phyloP scores from a whole-genome alignment of 2,113 vertebrate species.

The Alectura lathami region DNA sequence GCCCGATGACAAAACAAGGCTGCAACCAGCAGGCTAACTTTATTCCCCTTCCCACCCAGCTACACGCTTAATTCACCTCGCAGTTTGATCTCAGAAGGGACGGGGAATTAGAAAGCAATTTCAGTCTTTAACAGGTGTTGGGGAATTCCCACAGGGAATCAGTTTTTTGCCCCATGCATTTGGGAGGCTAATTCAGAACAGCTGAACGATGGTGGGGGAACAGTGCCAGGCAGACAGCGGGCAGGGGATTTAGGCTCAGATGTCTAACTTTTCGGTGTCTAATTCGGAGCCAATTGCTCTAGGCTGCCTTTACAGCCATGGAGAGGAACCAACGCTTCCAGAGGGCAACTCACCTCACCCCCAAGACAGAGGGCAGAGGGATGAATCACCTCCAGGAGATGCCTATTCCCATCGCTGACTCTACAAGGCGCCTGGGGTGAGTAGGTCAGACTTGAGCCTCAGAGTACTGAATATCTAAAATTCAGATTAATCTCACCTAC shows the following conservation, averaged over 20 bases:
- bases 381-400: conserved; percentile 34
- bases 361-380: neutral
- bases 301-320: conserved; percentile 28
- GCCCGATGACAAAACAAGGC: neutral
- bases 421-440: neutral
- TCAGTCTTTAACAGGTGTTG: neutral
- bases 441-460: conserved; percentile 11
- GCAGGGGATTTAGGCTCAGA: neutral
- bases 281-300: conserved; percentile 22
- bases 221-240: conserved; percentile 10
- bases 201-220: neutral
- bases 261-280: conserved; percentile 1
- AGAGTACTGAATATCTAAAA: neutral
- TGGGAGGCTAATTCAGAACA: conserved; percentile 26
- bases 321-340: conserved; percentile 40
- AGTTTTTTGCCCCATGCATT: neutral
- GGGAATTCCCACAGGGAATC: conserved; percentile 34
- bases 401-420: neutral
- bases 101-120: neutral
- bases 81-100: neutral
- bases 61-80: neutral
- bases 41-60: neutral
- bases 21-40: neutral
- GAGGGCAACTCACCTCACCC: conserved; percentile 32
- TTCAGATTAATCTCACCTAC: conserved; percentile 30